Evolutionary conservation across 2,888 invertebrate species (phyloP).

Genomic region (Pristionchus exspectatus): DNA sequence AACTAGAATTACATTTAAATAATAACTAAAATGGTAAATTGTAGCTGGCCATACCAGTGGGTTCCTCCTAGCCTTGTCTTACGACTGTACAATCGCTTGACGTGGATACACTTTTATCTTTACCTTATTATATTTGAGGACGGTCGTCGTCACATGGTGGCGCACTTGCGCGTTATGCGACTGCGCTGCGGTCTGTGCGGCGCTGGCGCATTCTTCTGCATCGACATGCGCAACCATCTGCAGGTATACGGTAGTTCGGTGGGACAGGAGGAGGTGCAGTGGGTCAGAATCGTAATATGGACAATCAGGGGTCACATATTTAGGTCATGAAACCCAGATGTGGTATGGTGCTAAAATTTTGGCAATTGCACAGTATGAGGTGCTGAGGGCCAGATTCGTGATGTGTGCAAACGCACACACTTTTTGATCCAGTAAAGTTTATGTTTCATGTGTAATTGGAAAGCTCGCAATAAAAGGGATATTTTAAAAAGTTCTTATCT

Average conservation of each 20-base stretch:
- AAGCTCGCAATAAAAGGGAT: too few relatives aligned
- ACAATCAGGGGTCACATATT: neutral
- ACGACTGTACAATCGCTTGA: too few relatives aligned
- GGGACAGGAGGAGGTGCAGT: neutral
- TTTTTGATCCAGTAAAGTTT: too few relatives aligned
- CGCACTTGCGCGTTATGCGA: slow-evolving; percentile 53
- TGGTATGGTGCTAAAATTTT: too few relatives aligned
- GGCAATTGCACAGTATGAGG: neutral
- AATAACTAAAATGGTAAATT: neutral
- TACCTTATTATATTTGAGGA: slow-evolving; percentile 45
- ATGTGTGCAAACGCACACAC: too few relatives aligned
- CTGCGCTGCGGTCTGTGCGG: slow-evolving; percentile 50
- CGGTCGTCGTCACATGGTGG: slow-evolving; percentile 55
- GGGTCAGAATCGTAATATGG: neutral
- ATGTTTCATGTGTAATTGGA: too few relatives aligned
- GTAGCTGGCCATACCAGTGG: too few relatives aligned
- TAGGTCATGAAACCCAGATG: neutral
- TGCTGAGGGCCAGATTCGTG: too few relatives aligned
- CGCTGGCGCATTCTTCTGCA: slow-evolving; percentile 55
- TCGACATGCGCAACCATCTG: slow-evolving; percentile 55
- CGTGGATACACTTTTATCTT: too few relatives aligned
- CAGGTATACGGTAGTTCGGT: slow-evolving; percentile 35
- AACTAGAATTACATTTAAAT: neutral
- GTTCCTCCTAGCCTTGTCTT: too few relatives aligned
- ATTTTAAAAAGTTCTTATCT: too few relatives aligned